A percentile compares a stretch with the other conserved stretches of the same genome.
phyloP scores from a whole-genome alignment of 2,888 invertebrate genomes.

The Pandemis cinnamomeana region DNA sequence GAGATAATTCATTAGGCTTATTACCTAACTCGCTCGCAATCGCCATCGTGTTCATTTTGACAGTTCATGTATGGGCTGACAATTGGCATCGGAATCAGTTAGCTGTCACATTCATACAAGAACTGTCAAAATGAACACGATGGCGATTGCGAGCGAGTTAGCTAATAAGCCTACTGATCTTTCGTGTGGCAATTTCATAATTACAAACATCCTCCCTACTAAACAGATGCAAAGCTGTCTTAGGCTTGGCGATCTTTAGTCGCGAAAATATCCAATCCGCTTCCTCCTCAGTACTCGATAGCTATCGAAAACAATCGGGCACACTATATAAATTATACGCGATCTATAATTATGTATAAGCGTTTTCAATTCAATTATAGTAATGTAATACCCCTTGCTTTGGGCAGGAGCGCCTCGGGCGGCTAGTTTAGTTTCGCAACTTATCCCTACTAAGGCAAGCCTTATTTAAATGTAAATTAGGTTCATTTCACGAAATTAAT shows the following conservation, averaged over 20 bases:
- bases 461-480: conserved; percentile 96
- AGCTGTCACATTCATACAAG: no score
- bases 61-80: no score
- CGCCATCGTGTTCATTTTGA: no score
- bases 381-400: conserved; percentile 81
- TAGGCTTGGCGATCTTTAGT: not conserved
- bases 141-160: no score
- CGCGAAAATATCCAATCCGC: not conserved
- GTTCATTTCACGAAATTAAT: conserved; percentile 95
- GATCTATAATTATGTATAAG: conserved; percentile 57
- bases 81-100: no score
- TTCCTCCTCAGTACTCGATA: conserved; percentile 25
- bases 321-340: conserved; percentile 37
- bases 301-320: conserved; percentile 41
- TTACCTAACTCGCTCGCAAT: no score
- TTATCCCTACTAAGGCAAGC: conserved; percentile 85
- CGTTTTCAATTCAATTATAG: conserved; percentile 81
- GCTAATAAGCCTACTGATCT: no score
- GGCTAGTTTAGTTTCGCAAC: conserved; percentile 84
- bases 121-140: no score
- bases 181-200: no score
- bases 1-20: no score
- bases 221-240: not conserved
- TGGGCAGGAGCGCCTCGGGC: conserved; percentile 79
- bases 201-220: not conserved